A percentile compares a stretch with the other conserved stretches of the same genome.
Conservation (phyloP, 2,888 invertebrate species). For the Tetragonula carbonaria region DNA sequence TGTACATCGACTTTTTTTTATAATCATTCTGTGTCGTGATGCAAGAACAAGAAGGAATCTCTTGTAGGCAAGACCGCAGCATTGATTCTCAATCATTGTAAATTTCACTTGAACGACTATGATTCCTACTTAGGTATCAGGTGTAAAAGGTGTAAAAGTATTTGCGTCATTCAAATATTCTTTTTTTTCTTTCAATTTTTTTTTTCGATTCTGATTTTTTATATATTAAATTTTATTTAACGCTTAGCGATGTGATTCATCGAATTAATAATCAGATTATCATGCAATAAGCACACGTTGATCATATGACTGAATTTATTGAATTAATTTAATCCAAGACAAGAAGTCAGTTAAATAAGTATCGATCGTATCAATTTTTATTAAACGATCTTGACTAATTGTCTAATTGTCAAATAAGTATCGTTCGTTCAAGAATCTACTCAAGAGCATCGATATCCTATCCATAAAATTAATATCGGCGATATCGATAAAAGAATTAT, state of each 20-base stretch:
- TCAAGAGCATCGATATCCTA: background rate
- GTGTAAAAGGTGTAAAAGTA: background rate
- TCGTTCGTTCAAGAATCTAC: background rate
- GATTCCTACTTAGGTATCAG: background rate
- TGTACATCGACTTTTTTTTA: background rate
- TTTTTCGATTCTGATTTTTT: background rate
- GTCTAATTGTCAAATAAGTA: background rate
- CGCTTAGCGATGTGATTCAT: background rate
- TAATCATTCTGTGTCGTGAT: background rate
- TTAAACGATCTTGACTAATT: background rate
- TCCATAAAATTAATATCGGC: background rate
- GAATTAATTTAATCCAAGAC: background rate
- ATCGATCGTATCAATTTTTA: background rate
- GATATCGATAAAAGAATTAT: background rate
- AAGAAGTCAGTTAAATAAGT: background rate
- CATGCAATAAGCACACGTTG: no score
- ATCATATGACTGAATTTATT: background rate
- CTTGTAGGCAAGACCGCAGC: background rate
- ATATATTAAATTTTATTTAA: background rate
- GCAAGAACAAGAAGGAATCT: background rate
- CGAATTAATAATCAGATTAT: background rate
- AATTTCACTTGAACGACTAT: conserved; percentile 15
- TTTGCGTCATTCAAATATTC: no score
- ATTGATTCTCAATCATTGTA: conserved; percentile 14
- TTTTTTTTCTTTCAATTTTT: background rate